phyloP scores from a whole-genome alignment of 2,113 vertebrate species.

The Melanostigma gelatinosum region DNA sequence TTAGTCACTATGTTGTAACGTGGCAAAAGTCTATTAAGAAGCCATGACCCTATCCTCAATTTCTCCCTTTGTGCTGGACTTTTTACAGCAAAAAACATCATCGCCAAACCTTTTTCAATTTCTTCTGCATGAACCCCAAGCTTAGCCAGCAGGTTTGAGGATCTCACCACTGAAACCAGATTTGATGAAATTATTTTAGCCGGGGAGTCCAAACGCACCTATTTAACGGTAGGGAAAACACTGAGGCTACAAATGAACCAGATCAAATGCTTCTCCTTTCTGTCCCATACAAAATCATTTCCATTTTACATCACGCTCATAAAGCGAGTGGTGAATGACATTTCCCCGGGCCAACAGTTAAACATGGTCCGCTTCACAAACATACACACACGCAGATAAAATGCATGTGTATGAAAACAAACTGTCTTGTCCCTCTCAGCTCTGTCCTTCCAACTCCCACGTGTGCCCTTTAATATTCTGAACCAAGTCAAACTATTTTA shows the following conservation, averaged over 20 bases:
- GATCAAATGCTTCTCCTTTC: constrained; percentile 55
- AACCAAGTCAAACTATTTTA: constrained; percentile 63
- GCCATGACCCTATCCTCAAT: not conserved
- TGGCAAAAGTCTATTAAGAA: not conserved
- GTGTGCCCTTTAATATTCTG: constrained; percentile 62
- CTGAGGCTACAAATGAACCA: constrained; percentile 54
- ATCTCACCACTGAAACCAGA: constrained; percentile 42
- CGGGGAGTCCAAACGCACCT: constrained; percentile 34
- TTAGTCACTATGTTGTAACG: not conserved
- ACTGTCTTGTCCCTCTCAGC: constrained; percentile 46
- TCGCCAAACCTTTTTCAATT: not conserved
- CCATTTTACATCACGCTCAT: constrained; percentile 58
- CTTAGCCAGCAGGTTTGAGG: constrained; percentile 19
- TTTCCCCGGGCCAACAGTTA: constrained; percentile 69
- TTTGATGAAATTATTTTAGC: constrained; percentile 51
- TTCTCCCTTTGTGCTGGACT: not conserved
- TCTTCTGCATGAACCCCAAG: not conserved
- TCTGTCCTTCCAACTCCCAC: constrained; percentile 56
- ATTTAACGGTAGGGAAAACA: constrained; percentile 60
- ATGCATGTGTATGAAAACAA: constrained; percentile 45
- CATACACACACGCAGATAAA: constrained; percentile 30
- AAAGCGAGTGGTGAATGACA: constrained; percentile 62
- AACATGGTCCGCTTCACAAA: constrained; percentile 61
- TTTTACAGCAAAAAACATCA: constrained; percentile 7
- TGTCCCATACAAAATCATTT: constrained; percentile 50